phyloP scores from a whole-genome alignment of 2,797 vertebrate species.

The Intellagama lesueurii region DNA sequence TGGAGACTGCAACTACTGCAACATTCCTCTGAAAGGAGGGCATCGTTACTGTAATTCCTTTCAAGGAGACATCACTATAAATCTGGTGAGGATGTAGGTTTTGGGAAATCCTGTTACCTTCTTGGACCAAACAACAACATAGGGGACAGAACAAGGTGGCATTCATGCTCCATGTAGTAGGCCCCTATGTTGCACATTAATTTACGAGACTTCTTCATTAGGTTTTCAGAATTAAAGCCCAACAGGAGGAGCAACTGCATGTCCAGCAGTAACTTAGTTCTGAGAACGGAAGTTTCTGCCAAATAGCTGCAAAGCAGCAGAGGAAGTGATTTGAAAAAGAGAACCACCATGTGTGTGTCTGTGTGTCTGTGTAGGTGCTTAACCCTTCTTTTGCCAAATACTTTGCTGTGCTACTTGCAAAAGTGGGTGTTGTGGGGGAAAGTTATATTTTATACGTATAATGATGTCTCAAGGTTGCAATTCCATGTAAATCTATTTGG shows the following conservation, averaged over 20 bases:
- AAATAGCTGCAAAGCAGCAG: not conserved
- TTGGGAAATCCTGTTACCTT: no score
- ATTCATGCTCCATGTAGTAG: no score
- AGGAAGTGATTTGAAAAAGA: not conserved
- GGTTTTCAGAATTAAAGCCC: slow-evolving; percentile 47
- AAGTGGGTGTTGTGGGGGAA: not conserved
- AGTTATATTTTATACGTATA: not conserved
- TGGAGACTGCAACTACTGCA: no score
- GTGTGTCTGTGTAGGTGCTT: not conserved
- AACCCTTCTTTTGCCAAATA: not conserved
- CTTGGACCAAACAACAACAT: no score
- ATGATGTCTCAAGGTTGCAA: not conserved
- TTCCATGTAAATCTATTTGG: not conserved
- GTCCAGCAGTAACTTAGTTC: not conserved
- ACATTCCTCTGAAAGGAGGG: no score
- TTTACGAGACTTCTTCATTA: slow-evolving; percentile 18
- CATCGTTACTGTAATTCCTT: no score
- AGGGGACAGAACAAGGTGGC: no score
- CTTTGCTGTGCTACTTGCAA: not conserved
- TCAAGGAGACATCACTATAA: no score
- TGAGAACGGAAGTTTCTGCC: not conserved
- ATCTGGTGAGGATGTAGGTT: no score
- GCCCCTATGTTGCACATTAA: slow-evolving; percentile 6
- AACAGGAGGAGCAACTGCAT: slow-evolving; percentile 51
- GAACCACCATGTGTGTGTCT: not conserved